phyloP scores from a whole-genome alignment of 2,113 vertebrate species.

The Enhydra lutris region DNA sequence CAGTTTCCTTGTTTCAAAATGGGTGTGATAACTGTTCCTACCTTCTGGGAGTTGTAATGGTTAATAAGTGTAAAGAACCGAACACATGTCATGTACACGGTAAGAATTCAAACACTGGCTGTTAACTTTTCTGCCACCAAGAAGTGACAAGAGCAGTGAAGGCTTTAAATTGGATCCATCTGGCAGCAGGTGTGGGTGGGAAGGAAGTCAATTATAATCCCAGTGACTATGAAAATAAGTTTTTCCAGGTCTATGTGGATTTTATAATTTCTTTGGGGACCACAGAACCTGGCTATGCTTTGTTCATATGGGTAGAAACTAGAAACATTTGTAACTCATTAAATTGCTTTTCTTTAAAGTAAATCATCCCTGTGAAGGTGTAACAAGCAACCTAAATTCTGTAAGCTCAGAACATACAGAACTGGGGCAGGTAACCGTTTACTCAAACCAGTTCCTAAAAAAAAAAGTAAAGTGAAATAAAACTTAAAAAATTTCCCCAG shows the following conservation, averaged over 20 bases:
- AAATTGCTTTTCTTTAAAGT: background rate
- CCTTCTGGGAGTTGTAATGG: background rate
- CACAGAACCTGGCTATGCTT: background rate
- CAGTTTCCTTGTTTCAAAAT: background rate
- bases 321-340: background rate
- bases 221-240: background rate
- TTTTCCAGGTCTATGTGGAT: background rate
- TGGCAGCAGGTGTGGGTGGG: background rate
- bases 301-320: background rate
- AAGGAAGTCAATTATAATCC: background rate
- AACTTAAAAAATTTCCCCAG: background rate
- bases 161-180: background rate
- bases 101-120: background rate
- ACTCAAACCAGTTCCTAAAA: background rate
- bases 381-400: background rate
- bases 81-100: background rate
- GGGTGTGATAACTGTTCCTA: background rate
- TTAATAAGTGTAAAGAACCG: background rate
- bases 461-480: background rate
- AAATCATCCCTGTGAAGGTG: background rate
- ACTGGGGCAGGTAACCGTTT: background rate
- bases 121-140: background rate
- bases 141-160: background rate
- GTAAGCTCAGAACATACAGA: background rate
- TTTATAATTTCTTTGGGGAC: background rate